Evolutionary conservation across 2,888 invertebrate genomes (phyloP), one percentile per base, ranked within the genome.

Genomic region (Trimorus sp.): DNA sequence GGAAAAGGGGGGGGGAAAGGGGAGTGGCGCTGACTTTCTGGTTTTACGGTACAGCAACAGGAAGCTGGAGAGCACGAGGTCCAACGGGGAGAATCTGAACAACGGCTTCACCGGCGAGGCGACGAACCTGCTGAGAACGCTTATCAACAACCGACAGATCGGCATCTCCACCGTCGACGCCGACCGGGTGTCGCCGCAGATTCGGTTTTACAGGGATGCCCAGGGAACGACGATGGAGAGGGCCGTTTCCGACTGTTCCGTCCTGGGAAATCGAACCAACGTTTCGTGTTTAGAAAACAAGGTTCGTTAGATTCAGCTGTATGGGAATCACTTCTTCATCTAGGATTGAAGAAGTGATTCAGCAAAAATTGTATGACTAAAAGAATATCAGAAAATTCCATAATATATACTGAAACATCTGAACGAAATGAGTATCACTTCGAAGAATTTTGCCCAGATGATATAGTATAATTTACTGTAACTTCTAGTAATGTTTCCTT

Each of bases 81-180:
- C 90, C 14, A 91, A 91, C 69, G 91, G 91, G 15, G 91, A 91
- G 56, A 90, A 89, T 81, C 45, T 89, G 59, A 91, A 91, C 78
- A 91, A 91, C 83, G 91, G 91, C 6, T 91, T 88, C 76, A 86
- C 88, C 16, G 95, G 95, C 26, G 96, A 96, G 90, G 95, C 96
- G 53, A 95, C 96, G 75, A 96, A 96, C 90, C 91, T 97, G 53
- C 92, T 97, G 37, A 93, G 96, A 85, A 94, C 96, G 88, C 92
- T 97, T 87, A 96, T 96, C 87, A 96, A 95, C 90, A 96, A 95
- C 92, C 93, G 96, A 86, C 95, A 95, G 87, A 93, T 96, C 83
- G 95, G 95, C 59, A 94, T 95, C 92, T 95, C 95, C 36, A 85
- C 91, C 7, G 86, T 90, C 36, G 90, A 91, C 73, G 84, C 87